Evolutionary conservation across 1,140 invertebrate species (phyloP).

Genomic region (Parasteatoda tepidariorum): DNA sequence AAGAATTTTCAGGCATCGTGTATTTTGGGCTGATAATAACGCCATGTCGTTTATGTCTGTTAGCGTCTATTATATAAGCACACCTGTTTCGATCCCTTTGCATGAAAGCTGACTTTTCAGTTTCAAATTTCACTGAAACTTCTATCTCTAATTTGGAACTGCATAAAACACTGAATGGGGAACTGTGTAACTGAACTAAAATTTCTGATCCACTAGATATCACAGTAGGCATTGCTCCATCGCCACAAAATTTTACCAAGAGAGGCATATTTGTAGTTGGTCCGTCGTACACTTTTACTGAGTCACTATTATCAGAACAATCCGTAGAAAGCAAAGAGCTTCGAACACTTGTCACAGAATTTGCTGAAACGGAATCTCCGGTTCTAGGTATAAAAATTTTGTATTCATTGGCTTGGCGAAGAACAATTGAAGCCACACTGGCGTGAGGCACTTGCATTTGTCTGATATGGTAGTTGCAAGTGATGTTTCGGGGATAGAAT

Average conservation of each 20-base stretch:
- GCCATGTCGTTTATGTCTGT: conserved; percentile 76
- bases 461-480: conserved; percentile 59
- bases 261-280: conserved; percentile 84
- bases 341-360: neutral
- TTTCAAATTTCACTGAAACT: conserved; percentile 80
- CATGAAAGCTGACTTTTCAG: conserved; percentile 11
- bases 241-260: conserved; percentile 88
- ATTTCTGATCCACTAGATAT: conserved; percentile 84
- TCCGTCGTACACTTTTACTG: conserved; percentile 88
- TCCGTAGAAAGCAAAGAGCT: conserved; percentile 75
- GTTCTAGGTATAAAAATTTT: conserved; percentile 62
- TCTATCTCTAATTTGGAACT: conserved; percentile 80
- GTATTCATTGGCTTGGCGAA: conserved; percentile 62
- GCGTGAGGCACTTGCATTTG: conserved; percentile 53
- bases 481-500: conserved; percentile 62
- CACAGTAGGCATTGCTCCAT: conserved; percentile 83
- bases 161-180: conserved; percentile 85
- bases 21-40: conserved; percentile 82
- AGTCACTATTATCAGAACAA: conserved; percentile 76
- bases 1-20: conserved; percentile 85
- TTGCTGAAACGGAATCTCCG: neutral
- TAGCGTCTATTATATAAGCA: conserved; percentile 86
- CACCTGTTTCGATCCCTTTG: conserved; percentile 75
- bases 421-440: conserved; percentile 43
- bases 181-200: conserved; percentile 87